Conservation (phyloP, 2,888 invertebrate genomes). For the Agrochola lota region DNA sequence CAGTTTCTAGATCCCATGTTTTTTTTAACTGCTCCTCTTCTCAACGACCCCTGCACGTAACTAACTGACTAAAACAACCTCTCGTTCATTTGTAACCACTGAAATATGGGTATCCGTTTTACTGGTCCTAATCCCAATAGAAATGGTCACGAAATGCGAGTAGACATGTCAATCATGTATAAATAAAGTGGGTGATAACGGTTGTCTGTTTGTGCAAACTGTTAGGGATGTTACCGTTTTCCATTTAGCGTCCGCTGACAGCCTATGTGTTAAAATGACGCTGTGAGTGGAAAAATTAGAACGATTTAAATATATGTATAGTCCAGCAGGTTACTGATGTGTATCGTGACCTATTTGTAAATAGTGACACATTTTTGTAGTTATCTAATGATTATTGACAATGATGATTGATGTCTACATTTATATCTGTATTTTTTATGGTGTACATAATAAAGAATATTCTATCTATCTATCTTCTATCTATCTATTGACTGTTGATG, state of each 20-base stretch:
- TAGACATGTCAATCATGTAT: slow-evolving; percentile 73
- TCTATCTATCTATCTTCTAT: too few species aligned
- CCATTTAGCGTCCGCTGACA: slow-evolving; percentile 77
- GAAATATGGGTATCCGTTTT: slow-evolving; percentile 36
- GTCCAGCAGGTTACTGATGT: slow-evolving; percentile 25
- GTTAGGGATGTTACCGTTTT: slow-evolving; percentile 86
- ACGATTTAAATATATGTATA: slow-evolving; percentile 40
- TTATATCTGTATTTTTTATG: too few species aligned
- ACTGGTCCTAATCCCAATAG: slow-evolving; percentile 61
- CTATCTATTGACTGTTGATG: too few species aligned
- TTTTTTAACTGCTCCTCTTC: slow-evolving; percentile 6
- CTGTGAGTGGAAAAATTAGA: slow-evolving; percentile 55
- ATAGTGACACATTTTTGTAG: not conserved
- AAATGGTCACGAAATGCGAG: slow-evolving; percentile 77
- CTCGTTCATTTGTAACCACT: slow-evolving; percentile 58
- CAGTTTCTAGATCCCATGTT: slow-evolving; percentile 74
- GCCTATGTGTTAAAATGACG: slow-evolving; percentile 69
- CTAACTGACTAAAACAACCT: slow-evolving; percentile 26
- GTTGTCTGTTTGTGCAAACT: slow-evolving; percentile 82
- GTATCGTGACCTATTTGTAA: slow-evolving; percentile 26
- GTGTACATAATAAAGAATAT: too few species aligned
- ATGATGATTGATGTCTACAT: too few species aligned
- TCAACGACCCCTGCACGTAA: slow-evolving; percentile 7
- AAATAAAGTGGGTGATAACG: slow-evolving; percentile 87
- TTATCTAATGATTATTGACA: too few species aligned